phyloP scores from a whole-genome alignment of 1,140 invertebrate genomes.

The Heliconius eleuchia region DNA sequence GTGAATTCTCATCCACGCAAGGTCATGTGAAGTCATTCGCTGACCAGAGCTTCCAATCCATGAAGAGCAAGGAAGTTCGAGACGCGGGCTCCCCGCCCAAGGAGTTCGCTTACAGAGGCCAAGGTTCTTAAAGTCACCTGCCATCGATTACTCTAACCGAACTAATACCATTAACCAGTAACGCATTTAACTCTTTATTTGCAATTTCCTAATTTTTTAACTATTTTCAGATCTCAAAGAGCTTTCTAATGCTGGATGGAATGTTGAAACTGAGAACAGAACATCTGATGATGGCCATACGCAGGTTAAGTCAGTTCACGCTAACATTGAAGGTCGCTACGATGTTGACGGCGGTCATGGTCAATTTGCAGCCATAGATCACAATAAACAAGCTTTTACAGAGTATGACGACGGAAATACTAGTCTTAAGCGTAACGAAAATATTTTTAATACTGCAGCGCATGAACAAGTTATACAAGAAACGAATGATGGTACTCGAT shows the following conservation, averaged over 20 bases:
- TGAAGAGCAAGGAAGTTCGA: conserved; percentile 89
- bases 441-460: conserved; percentile 81
- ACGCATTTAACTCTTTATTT: conserved; percentile 33
- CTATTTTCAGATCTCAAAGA: conserved; percentile 73
- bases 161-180: conserved; percentile 76
- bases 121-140: conserved; percentile 66
- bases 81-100: conserved; percentile 88
- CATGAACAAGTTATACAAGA: conserved; percentile 83
- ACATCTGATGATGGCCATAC: conserved; percentile 76
- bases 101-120: conserved; percentile 81
- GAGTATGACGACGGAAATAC: conserved; percentile 84
- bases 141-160: conserved; percentile 57
- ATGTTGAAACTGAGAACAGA: conserved; percentile 73
- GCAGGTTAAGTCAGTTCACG: conserved; percentile 64
- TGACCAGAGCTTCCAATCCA: conserved; percentile 87
- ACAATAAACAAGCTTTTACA: conserved; percentile 81
- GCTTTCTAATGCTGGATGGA: conserved; percentile 76
- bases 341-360: conserved; percentile 83
- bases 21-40: conserved; percentile 86
- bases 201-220: conserved; percentile 10
- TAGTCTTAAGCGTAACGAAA: conserved; percentile 82
- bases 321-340: conserved; percentile 80
- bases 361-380: conserved; percentile 83
- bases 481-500: conserved; percentile 75
- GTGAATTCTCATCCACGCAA: conserved; percentile 73